Base-by-base conservation (phyloP, 2,797 vertebrate genomes). In the Phataginus tetradactyla region DNA sequence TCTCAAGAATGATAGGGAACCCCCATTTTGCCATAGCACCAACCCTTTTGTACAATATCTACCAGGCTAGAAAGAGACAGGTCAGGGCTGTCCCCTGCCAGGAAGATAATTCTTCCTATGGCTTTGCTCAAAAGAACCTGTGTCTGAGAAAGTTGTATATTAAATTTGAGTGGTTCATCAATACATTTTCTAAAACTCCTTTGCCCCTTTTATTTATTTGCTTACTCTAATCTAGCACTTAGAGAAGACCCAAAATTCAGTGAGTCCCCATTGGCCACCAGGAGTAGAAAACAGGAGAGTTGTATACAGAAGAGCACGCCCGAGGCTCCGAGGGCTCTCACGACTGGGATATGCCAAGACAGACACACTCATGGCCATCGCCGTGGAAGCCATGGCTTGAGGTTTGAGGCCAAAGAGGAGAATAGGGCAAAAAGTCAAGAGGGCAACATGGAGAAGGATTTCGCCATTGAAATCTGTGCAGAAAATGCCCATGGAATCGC, bases 391-490 rank as follows among this genome's bases (percentile, higher is more conserved):
- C 5, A 59, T 6, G 80, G 68, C 74, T 71, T 21, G 75, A 0
- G 55, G 72, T 49, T 42, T 61, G 4, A 21, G 9, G 71, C 39
- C 39, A 5, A 21, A 59, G 55, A 3, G 34, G 9, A 63, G 32
- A 11, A 20, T 5, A 25, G 53, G 42, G 7, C 10, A 77, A 68
- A 53, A 27, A 29, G 17, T 15, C 32, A 29, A 11, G 83, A 53
- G 25, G 11, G 25, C 34, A 7, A 3, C 23, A 0, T 3, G 42
- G 55, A 39, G 55, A 55, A 23, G 0, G 18, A 3, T 7, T 51
- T 59, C 20, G 63, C 68, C 39, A 7, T 18, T 59, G 37, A 7
- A 37, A 1, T 64, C 74, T 20, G 7, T n/a, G 42, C 61, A 0
- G 59, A n/a, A 25, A n/a, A 32, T 8, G 14, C 63, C 85, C 0